Evolutionary conservation across 2,888 invertebrate species (phyloP).

Genomic region (Andricus quercusramuli): DNA sequence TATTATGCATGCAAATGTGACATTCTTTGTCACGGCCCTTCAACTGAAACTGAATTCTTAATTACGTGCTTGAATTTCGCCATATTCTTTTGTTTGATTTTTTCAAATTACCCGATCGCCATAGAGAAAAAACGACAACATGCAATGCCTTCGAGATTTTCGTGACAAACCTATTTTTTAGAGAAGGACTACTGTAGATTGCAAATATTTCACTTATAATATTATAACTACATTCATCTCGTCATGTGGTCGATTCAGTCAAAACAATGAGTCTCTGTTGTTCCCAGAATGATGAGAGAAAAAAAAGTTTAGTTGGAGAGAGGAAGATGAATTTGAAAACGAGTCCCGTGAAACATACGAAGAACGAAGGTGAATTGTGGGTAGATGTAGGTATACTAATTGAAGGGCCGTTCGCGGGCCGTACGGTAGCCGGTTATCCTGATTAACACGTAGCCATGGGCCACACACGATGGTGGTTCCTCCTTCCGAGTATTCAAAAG

Average conservation of each 20-base stretch:
- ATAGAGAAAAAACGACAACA: too few relatives aligned
- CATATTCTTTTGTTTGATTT: too few relatives aligned
- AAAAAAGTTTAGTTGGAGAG: constrained; percentile 35
- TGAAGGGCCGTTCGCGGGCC: constrained; percentile 74
- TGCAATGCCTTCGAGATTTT: too few relatives aligned
- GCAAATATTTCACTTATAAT: too few relatives aligned
- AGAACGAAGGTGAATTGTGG: constrained; percentile 53
- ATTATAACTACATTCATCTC: too few relatives aligned
- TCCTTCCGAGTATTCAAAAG: constrained; percentile 54
- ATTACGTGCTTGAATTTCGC: too few relatives aligned
- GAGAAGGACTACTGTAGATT: too few relatives aligned
- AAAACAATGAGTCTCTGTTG: constrained; percentile 29
- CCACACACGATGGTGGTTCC: constrained; percentile 67
- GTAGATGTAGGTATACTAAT: constrained; percentile 72
- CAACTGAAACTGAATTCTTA: too few relatives aligned
- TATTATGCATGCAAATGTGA: too few relatives aligned
- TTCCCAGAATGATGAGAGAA: constrained; percentile 26
- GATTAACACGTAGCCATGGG: constrained; percentile 72
- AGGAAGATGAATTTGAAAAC: constrained; percentile 21
- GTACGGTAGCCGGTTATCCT: constrained; percentile 71
- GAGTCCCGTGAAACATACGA: constrained; percentile 43
- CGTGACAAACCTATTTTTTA: too few relatives aligned
- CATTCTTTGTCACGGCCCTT: too few relatives aligned
- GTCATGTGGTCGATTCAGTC: constrained; percentile 4
- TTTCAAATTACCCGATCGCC: too few relatives aligned